A percentile compares a stretch with the other conserved stretches of the same genome.
Evolutionary conservation across 2,113 vertebrate genomes (phyloP).

Genomic region (Bambusicola thoracicus): DNA sequence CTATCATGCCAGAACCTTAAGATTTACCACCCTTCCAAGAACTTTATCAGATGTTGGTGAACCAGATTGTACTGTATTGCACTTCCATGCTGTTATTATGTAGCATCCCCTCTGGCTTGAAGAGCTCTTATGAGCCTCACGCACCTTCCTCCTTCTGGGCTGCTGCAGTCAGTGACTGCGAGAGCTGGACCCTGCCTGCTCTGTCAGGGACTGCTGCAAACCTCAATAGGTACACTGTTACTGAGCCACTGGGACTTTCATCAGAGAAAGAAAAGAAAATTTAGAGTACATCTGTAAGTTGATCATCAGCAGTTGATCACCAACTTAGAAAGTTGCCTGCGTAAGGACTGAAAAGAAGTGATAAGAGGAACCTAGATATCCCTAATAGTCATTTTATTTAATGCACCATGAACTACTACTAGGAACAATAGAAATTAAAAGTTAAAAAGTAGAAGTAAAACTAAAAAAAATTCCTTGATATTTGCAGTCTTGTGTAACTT

Average conservation of each 20-base stretch:
- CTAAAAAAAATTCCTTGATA: not conserved
- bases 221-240: not conserved
- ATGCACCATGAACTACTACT: not conserved
- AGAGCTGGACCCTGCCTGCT: not conserved
- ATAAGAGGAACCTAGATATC: not conserved
- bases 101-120: not conserved
- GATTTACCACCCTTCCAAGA: not conserved
- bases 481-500: not conserved
- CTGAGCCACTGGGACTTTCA: not conserved
- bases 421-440: not conserved
- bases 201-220: not conserved
- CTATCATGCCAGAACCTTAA: not conserved
- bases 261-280: not conserved
- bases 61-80: rapidly evolving
- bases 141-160: rapidly evolving
- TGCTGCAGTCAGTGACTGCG: not conserved
- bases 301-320: not conserved
- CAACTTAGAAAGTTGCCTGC: not conserved
- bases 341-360: not conserved
- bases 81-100: not conserved
- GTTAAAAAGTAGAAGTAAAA: not conserved
- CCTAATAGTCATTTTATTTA: not conserved
- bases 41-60: rapidly evolving
- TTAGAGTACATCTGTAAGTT: not conserved
- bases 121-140: rapidly evolving